These are phyloP conservation scores for Pyrochroa serraticornis DNA, from an alignment of 2,888 invertebrate species.

Conservation along the genomic window DNA sequence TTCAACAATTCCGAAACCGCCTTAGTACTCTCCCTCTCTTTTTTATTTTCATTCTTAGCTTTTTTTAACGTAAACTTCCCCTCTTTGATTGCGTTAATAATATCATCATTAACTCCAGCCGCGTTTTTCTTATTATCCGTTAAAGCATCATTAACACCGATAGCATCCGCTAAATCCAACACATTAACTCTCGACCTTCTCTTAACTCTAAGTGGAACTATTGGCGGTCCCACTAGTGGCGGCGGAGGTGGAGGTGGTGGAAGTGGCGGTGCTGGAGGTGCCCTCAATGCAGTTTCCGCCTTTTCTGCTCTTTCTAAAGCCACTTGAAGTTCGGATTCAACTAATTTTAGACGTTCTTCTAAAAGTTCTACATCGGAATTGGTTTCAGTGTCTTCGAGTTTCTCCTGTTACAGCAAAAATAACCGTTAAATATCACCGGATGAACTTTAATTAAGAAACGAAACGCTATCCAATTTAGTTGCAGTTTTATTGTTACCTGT, in stretches of 20 bases:
- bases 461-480: background rate
- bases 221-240: conserved; percentile 58
- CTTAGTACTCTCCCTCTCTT: conserved; percentile 66
- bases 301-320: conserved; percentile 67
- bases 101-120: conserved; percentile 72
- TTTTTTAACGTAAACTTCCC: conserved; percentile 74
- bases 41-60: conserved; percentile 62
- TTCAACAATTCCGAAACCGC: conserved; percentile 72
- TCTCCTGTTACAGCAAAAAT: conserved; percentile 55
- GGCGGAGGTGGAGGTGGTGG: conserved; percentile 38
- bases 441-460: conserved; percentile 7
- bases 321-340: conserved; percentile 71
- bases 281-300: conserved; percentile 60
- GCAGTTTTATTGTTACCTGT: conserved; percentile 60
- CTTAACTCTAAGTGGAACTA: conserved; percentile 62
- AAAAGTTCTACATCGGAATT: conserved; percentile 71
- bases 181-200: conserved; percentile 53
- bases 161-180: conserved; percentile 44
- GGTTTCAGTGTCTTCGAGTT: conserved; percentile 69
- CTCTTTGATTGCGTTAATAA: conserved; percentile 78
- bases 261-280: conserved; percentile 57
- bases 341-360: conserved; percentile 72
- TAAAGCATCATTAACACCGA: conserved; percentile 35
- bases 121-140: conserved; percentile 45
- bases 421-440: conserved; percentile 11